phyloP scores from a whole-genome alignment of 92 coral and sea anemone genomes.

The Chrysogorgia sp. region DNA sequence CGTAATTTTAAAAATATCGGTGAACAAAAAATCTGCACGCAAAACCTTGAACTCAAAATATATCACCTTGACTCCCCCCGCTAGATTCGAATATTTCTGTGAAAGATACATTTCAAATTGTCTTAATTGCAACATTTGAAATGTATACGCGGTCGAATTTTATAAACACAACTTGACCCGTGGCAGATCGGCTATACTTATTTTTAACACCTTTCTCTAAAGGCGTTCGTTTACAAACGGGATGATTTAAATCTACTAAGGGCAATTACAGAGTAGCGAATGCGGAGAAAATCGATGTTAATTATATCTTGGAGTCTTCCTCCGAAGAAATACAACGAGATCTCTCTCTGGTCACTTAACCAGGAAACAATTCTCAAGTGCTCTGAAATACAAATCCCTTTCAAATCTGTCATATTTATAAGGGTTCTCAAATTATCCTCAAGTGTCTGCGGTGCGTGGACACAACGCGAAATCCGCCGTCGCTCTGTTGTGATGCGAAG shows the following conservation, averaged over 20 bases:
- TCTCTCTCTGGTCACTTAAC: slow-evolving; percentile 10
- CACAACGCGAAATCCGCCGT: background rate
- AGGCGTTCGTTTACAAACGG: background rate
- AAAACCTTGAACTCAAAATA: background rate
- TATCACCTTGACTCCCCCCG: background rate
- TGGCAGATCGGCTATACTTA: background rate
- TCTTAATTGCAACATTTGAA: background rate
- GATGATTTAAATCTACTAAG: background rate
- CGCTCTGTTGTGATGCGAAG: background rate
- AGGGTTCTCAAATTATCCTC: slow-evolving; percentile 29
- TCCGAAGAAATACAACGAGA: background rate
- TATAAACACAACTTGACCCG: background rate
- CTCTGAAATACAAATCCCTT: slow-evolving; percentile 14
- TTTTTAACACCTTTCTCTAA: background rate
- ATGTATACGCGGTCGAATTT: background rate
- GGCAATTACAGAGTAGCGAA: background rate
- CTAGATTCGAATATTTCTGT: background rate
- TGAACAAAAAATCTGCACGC: background rate
- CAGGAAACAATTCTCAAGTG: slow-evolving; percentile 26
- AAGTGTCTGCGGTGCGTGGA: background rate
- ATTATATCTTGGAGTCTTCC: background rate
- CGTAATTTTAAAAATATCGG: background rate
- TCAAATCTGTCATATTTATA: slow-evolving; percentile 33
- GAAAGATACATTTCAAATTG: background rate
- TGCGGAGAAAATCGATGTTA: slow-evolving; percentile 6